Conservation (phyloP, 2,888 invertebrate genomes). For the Drosophila austrosaltans region DNA sequence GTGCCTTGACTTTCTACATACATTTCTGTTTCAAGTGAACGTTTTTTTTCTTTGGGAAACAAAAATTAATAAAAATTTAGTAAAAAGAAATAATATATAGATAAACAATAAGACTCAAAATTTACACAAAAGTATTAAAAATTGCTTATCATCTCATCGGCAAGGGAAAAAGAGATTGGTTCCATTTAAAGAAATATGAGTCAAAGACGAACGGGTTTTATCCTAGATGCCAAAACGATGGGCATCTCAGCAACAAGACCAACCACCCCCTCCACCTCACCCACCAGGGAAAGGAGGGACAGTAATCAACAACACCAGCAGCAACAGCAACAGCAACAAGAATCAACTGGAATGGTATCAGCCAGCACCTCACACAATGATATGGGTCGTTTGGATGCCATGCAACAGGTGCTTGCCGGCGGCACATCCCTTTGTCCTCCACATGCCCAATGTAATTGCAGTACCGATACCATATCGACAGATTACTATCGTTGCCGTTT, state of each 20-base stretch:
- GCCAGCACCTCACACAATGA: neutral
- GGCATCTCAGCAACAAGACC: constrained; percentile 29
- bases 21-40: constrained; percentile 33
- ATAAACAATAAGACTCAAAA: constrained; percentile 9
- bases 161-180: neutral
- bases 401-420: neutral
- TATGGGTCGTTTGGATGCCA: neutral
- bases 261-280: neutral
- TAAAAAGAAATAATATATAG: neutral
- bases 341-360: neutral
- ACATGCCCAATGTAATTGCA: constrained; percentile 19
- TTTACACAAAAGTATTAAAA: neutral
- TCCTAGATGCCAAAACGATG: constrained; percentile 48
- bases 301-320: constrained; percentile 5
- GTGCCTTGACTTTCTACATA: constrained; percentile 56
- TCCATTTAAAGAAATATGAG: constrained; percentile 35
- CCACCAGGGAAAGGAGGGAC: neutral
- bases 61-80: neutral
- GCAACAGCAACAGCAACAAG: neutral
- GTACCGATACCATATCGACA: constrained; percentile 30
- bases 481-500: constrained; percentile 38
- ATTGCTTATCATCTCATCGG: neutral
- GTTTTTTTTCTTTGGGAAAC: constrained; percentile 21
- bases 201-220: constrained; percentile 34
- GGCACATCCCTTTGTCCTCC: neutral